phyloP scores from a whole-genome alignment of 35 echinoderm and acorn worm species.

The Heliocidaris tuberculata region DNA sequence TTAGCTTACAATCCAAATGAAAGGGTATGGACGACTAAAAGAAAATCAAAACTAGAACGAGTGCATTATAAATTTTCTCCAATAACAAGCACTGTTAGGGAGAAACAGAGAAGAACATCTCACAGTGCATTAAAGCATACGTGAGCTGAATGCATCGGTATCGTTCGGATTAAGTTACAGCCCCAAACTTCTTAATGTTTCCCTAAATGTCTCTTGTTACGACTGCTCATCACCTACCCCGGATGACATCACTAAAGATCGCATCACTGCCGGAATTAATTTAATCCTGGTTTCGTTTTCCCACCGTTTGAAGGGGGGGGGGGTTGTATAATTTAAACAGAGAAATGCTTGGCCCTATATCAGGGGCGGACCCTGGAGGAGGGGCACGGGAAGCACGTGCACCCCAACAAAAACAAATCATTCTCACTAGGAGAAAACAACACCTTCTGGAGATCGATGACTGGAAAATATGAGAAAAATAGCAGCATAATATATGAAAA shows the following conservation, averaged over 20 bases:
- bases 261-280: background rate
- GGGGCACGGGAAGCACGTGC: no score
- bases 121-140: conserved; percentile 11
- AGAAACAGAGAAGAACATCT: background rate
- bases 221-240: background rate
- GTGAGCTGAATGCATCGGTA: background rate
- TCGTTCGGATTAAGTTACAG: background rate
- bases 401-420: no score
- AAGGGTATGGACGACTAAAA: background rate
- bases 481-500: no score
- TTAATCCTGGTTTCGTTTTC: background rate
- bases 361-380: no score
- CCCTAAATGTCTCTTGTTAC: background rate
- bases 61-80: background rate
- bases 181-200: background rate
- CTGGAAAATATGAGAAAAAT: no score
- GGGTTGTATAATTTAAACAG: no score
- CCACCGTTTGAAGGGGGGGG: no score
- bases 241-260: background rate
- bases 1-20: no score
- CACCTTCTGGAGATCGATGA: no score
- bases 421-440: no score
- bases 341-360: no score
- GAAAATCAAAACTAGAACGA: background rate
- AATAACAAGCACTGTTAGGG: background rate